Percentiles rank a stretch among this genome's conserved stretches.
Conservation (phyloP, 1,140 invertebrate species). For the Teleogryllus occipitalis region DNA sequence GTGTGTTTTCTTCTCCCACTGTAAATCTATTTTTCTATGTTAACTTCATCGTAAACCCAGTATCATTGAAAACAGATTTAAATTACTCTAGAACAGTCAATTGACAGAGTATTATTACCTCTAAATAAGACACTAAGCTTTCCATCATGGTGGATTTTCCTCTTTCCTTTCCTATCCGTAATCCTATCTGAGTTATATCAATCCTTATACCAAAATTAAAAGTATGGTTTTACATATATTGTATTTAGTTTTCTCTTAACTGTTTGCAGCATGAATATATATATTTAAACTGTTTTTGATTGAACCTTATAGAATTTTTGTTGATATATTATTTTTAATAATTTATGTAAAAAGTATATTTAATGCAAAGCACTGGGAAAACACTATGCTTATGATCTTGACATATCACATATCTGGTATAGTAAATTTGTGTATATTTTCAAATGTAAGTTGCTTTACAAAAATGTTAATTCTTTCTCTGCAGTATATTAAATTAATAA, state of each 20-base stretch:
- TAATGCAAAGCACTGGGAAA: neutral
- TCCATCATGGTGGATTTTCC: neutral
- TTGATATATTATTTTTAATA: neutral
- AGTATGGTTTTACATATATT: conserved; percentile 2
- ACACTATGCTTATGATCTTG: neutral
- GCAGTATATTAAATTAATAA: too few relatives aligned
- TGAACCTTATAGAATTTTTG: neutral
- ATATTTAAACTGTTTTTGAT: neutral
- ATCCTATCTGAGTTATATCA: neutral
- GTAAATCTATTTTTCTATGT: neutral
- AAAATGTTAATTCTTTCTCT: neutral
- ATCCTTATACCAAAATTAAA: neutral
- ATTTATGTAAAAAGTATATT: neutral
- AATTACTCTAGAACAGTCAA: neutral
- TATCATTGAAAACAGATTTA: neutral
- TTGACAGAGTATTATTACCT: neutral
- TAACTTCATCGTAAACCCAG: neutral
- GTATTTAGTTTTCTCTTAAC: neutral
- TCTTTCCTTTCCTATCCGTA: neutral
- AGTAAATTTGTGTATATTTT: neutral
- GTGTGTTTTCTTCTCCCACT: neutral
- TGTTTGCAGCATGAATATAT: neutral
- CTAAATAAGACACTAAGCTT: neutral
- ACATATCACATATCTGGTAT: too few relatives aligned
- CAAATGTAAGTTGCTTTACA: neutral